phyloP scores from a whole-genome alignment of 2,113 vertebrate species.

The Prolemur simus region DNA sequence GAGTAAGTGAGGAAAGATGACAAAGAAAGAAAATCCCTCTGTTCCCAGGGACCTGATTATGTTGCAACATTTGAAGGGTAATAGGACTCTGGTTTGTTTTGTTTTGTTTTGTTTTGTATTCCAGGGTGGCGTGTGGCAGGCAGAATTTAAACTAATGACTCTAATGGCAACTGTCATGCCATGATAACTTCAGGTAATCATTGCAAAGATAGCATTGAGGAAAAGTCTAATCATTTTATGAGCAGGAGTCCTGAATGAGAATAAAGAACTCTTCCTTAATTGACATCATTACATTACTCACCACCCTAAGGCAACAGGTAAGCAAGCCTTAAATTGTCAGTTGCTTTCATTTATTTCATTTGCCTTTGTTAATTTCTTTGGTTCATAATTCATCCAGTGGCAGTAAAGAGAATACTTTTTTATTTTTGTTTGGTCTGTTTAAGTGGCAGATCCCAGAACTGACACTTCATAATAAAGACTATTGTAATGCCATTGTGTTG shows the following conservation, averaged over 20 bases:
- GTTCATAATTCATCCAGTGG: conserved; percentile 60
- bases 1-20: not conserved
- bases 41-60: not conserved
- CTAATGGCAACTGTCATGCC: not conserved
- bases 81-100: not conserved
- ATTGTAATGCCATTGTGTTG: not conserved
- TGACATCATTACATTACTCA: conserved; percentile 50
- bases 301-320: conserved; percentile 40
- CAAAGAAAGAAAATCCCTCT: not conserved
- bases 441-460: not conserved
- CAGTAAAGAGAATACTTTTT: conserved; percentile 13
- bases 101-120: not conserved
- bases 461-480: conserved; percentile 38
- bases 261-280: conserved; percentile 57
- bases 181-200: conserved; percentile 48
- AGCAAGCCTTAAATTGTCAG: not conserved
- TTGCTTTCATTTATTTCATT: conserved; percentile 55
- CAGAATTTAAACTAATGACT: conserved; percentile 44
- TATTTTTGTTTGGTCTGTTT: conserved; percentile 27
- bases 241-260: not conserved
- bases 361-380: conserved; percentile 60
- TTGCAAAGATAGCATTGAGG: not conserved
- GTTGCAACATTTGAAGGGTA: not conserved
- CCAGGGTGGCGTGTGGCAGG: not conserved
- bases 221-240: conserved; percentile 51